These are phyloP conservation scores for Colostygia pectinataria DNA, from an alignment of 2,888 invertebrate species.

Conservation along the genomic window DNA sequence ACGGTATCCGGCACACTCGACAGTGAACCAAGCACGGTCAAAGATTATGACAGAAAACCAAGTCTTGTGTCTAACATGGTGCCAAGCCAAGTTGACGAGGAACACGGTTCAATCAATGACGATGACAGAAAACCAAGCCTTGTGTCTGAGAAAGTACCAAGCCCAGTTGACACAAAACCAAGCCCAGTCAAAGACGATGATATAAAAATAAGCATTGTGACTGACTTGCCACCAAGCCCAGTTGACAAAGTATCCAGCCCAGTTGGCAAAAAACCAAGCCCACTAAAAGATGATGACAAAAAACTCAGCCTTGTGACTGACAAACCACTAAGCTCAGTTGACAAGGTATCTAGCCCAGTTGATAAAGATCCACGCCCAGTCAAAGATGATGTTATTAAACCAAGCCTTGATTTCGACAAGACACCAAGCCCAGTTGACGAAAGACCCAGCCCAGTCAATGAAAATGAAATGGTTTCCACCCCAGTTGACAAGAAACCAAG, in stretches of 20 bases:
- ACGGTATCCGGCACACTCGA: too few relatives aligned
- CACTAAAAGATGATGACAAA: constrained; percentile 5
- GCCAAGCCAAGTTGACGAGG: too few relatives aligned
- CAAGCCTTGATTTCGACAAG: background rate
- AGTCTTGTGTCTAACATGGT: too few relatives aligned
- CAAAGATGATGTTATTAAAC: constrained; percentile 7
- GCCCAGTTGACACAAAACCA: too few relatives aligned
- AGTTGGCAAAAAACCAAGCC: constrained; percentile 11
- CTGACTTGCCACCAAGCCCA: background rate
- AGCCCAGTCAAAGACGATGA: constrained; percentile 6
- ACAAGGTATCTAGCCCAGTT: constrained; percentile 1
- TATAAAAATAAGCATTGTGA: background rate
- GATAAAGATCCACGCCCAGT: constrained; percentile 17
- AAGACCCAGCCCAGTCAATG: background rate
- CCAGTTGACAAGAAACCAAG: too few relatives aligned
- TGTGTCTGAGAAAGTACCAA: background rate
- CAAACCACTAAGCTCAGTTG: background rate
- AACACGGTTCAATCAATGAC: background rate
- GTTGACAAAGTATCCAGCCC: too few relatives aligned
- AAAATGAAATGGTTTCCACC: background rate
- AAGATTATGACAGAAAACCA: too few relatives aligned
- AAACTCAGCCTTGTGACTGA: constrained; percentile 14
- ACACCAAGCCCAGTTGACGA: background rate
- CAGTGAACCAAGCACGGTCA: too few relatives aligned
- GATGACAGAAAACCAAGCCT: constrained; percentile 16